Evolutionary conservation across 1,140 invertebrate genomes (phyloP).

Genomic region (Hyles euphorbiae): DNA sequence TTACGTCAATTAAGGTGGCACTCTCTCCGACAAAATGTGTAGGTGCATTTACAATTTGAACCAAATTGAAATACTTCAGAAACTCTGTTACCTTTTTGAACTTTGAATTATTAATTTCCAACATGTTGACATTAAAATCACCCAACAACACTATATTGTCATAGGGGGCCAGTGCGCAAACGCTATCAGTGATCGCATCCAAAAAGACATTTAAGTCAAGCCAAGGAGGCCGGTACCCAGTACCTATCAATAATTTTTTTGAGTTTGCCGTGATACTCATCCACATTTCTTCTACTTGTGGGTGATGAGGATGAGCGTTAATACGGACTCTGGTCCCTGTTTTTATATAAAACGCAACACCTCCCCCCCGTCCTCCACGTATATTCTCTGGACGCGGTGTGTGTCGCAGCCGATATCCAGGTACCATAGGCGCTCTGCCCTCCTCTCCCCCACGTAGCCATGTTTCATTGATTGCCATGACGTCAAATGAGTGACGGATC

Average conservation of each 20-base stretch:
- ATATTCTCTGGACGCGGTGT: no score
- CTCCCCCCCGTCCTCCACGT: no score
- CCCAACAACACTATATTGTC: conserved; percentile 19
- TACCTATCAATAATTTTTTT: conserved; percentile 13
- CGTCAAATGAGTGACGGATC: no score
- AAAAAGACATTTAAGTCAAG: conserved; percentile 11
- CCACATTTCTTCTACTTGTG: no score
- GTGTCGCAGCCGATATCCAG: no score
- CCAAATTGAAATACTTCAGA: neutral
- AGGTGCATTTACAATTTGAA: conserved; percentile 4
- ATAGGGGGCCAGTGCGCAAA: conserved; percentile 14
- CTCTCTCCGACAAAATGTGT: conserved; percentile 11
- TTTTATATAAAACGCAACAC: no score
- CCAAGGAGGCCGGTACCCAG: conserved; percentile 26
- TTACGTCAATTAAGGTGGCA: conserved; percentile 2
- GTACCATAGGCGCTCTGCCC: no score
- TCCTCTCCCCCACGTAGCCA: no score
- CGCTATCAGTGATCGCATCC: conserved; percentile 15
- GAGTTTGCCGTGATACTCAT: no score
- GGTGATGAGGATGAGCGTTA: no score
- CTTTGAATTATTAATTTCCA: neutral
- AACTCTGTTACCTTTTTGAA: conserved; percentile 4
- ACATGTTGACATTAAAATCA: conserved; percentile 29
- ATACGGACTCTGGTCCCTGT: no score
- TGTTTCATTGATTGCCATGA: no score